Percentiles rank a stretch among this genome's conserved stretches.
These are phyloP conservation scores for Paramormyrops hopkinsi DNA, from an alignment of 2,797 vertebrate genomes.

Conservation along the genomic window DNA sequence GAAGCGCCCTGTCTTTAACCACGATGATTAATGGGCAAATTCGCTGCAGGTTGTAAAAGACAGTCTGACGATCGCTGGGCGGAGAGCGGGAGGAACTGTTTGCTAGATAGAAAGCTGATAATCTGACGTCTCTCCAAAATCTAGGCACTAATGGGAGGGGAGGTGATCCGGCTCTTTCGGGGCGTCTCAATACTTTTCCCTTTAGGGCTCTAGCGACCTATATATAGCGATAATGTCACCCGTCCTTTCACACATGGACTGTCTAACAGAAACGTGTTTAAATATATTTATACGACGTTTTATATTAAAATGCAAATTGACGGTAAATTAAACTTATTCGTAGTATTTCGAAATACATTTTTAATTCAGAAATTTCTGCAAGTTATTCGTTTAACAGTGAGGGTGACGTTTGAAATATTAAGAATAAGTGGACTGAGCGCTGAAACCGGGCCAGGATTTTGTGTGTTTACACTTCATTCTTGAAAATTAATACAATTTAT, in stretches of 20 bases:
- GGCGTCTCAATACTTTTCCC: constrained; percentile 41
- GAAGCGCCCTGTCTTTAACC: constrained; percentile 21
- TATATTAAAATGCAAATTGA: background rate
- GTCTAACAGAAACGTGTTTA: background rate
- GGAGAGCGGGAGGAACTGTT: constrained; percentile 42
- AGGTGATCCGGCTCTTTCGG: constrained; percentile 43
- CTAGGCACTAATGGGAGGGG: constrained; percentile 41
- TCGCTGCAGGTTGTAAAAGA: constrained; percentile 43
- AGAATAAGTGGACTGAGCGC: background rate
- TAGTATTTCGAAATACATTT: background rate
- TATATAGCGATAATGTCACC: constrained; percentile 3
- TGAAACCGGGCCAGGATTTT: background rate
- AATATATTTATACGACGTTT: background rate
- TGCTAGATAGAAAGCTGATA: constrained; percentile 59
- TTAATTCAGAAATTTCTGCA: background rate
- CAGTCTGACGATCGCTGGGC: constrained; percentile 29
- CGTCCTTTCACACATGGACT: background rate
- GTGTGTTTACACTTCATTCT: background rate
- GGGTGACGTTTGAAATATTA: background rate
- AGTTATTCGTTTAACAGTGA: background rate
- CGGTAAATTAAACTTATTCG: background rate
- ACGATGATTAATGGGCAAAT: constrained; percentile 45
- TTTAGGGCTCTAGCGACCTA: constrained; percentile 7
- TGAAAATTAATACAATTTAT: background rate
- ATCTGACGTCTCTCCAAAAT: constrained; percentile 32